Conservation (phyloP, 2,888 invertebrate species). For the Diarsia mendica region DNA sequence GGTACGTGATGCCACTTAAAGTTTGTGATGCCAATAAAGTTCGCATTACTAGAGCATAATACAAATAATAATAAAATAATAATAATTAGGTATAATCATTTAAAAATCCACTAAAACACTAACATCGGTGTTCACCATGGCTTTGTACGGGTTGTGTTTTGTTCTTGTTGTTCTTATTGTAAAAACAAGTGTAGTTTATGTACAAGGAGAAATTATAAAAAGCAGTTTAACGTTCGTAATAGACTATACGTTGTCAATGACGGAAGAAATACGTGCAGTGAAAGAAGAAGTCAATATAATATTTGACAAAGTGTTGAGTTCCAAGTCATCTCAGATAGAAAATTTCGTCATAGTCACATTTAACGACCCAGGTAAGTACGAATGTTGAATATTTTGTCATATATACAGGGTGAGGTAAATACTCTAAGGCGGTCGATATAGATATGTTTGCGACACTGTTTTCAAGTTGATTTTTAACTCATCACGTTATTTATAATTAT, state of each 20-base stretch:
- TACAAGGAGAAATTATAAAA: conserved; percentile 65
- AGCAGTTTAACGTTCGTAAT: conserved; percentile 81
- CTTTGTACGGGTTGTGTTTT: conserved; percentile 7
- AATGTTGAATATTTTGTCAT: not conserved
- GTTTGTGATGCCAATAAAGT: not conserved
- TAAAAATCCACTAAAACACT: not conserved
- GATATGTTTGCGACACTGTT: too few relatives aligned
- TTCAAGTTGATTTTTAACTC: too few relatives aligned
- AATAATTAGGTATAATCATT: too few relatives aligned
- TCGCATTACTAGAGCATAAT: not conserved
- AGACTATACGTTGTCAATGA: conserved; percentile 81
- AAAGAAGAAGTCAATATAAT: conserved; percentile 71
- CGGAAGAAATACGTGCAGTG: conserved; percentile 76
- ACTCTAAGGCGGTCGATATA: too few relatives aligned
- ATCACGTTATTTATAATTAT: too few relatives aligned
- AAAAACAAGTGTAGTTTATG: conserved; percentile 25
- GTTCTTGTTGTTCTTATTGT: conserved; percentile 14
- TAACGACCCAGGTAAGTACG: conserved; percentile 79
- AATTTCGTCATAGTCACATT: conserved; percentile 81
- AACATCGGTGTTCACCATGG: conserved; percentile 44
- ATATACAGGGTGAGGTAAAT: not conserved
- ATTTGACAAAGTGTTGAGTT: conserved; percentile 76
- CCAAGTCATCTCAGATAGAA: conserved; percentile 75
- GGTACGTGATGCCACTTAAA: conserved; percentile 25
- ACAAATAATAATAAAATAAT: too few relatives aligned